These are phyloP conservation scores for Dicyrtomina minuta DNA, from an alignment of 2,888 invertebrate species.

Conservation along the genomic window DNA sequence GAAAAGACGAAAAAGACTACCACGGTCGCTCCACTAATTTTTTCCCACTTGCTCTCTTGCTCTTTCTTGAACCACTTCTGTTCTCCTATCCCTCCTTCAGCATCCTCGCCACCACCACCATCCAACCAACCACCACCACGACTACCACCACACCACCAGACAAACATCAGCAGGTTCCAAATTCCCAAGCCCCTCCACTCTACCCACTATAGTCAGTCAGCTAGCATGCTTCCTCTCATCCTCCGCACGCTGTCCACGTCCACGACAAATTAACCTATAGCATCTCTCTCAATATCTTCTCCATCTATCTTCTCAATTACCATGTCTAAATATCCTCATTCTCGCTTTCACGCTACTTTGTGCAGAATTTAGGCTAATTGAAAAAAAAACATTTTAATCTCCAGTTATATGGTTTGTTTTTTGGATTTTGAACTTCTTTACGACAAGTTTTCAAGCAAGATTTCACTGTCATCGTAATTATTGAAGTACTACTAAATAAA, in stretches of 20 bases:
- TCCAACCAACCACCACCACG: conserved; percentile 27
- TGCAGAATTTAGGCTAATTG: too few species aligned
- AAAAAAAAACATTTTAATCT: too few species aligned
- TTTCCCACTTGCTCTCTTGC: conserved; percentile 33
- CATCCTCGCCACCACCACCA: neutral
- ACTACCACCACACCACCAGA: too few species aligned
- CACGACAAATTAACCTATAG: neutral
- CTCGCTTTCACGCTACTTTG: too few species aligned
- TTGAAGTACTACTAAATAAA: too few species aligned
- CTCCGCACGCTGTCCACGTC: neutral
- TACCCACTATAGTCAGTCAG: neutral
- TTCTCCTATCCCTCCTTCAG: neutral
- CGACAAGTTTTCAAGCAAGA: too few species aligned
- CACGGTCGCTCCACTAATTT: conserved; percentile 24
- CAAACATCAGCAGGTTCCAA: neutral
- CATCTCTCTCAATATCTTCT: neutral
- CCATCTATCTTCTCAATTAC: neutral
- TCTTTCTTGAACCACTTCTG: conserved; percentile 31
- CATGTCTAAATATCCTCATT: neutral
- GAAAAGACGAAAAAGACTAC: conserved; percentile 29
- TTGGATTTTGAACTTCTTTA: too few species aligned
- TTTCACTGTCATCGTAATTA: too few species aligned
- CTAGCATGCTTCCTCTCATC: conserved; percentile 15
- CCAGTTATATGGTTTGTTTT: too few species aligned
- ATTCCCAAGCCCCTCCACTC: neutral